Percentiles rank a stretch among this genome's conserved stretches.
Conservation (phyloP, 2,113 vertebrate genomes). For the cattle (Bos taurus) region DNA sequence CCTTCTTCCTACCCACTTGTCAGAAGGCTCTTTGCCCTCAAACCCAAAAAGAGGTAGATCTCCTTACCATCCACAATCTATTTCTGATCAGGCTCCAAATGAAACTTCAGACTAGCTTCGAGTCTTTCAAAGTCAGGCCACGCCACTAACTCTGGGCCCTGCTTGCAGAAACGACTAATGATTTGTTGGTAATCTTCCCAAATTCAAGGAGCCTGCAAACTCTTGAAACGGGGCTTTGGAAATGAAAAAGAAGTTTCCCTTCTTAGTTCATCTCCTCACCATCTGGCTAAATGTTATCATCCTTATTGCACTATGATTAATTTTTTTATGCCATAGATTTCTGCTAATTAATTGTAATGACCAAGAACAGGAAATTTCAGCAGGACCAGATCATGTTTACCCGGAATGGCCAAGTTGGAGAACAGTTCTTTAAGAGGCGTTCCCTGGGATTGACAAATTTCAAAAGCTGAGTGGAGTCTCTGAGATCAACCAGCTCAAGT, state of each 20-base stretch:
- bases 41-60: not conserved
- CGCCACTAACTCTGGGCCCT: not conserved
- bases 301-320: slow-evolving; percentile 54
- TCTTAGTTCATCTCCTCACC: slow-evolving; percentile 55
- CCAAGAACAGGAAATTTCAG: slow-evolving; percentile 64
- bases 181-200: slow-evolving; percentile 54
- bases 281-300: slow-evolving; percentile 62
- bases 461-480: not conserved
- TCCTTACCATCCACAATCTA: not conserved
- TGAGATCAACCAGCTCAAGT: not conserved
- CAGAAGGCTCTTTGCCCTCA: slow-evolving; percentile 19
- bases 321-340: slow-evolving; percentile 59
- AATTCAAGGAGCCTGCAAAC: slow-evolving; percentile 24
- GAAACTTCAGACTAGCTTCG: slow-evolving; percentile 35
- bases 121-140: slow-evolving; percentile 23
- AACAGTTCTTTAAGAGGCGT: not conserved
- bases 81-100: slow-evolving; percentile 36
- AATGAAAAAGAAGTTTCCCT: slow-evolving; percentile 54
- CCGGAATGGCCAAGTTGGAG: slow-evolving; percentile 11
- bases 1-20: not conserved
- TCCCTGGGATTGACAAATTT: not conserved
- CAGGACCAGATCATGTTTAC: slow-evolving; percentile 54
- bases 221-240: slow-evolving; percentile 37
- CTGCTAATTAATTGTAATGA: slow-evolving; percentile 68
- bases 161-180: slow-evolving; percentile 12